A percentile compares a stretch with the other conserved stretches of the same genome.
Conservation (phyloP, 1,140 invertebrate genomes). For the Glomeris maerens region DNA sequence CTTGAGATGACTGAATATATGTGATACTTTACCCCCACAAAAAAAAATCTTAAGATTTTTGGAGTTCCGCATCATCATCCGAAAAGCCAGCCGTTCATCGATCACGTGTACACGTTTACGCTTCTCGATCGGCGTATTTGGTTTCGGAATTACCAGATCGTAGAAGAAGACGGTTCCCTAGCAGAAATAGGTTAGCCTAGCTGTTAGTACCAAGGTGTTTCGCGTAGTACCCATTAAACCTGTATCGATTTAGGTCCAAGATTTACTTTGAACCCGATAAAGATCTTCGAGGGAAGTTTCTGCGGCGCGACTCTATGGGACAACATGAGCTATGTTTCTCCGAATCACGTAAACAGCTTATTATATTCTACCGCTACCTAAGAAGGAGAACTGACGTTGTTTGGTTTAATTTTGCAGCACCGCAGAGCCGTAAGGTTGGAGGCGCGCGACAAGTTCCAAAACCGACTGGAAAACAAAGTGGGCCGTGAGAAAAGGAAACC, state of each 20-base stretch:
- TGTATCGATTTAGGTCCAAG: constrained; percentile 49
- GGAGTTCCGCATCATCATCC: constrained; percentile 91
- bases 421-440: constrained; percentile 50
- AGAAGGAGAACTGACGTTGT: constrained; percentile 1
- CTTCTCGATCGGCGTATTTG: constrained; percentile 88
- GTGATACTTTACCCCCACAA: too few species aligned
- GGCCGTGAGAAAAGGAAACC: constrained; percentile 52
- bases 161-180: constrained; percentile 86
- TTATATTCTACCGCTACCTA: constrained; percentile 7
- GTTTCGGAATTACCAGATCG: constrained; percentile 97
- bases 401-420: constrained; percentile 35
- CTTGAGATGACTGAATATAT: too few species aligned
- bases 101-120: constrained; percentile 90
- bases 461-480: constrained; percentile 60
- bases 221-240: not conserved
- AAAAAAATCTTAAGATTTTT: constrained; percentile 83
- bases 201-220: constrained; percentile 5
- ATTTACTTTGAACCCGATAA: constrained; percentile 91
- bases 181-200: constrained; percentile 78
- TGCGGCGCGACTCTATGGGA: constrained; percentile 81
- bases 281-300: constrained; percentile 88
- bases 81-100: constrained; percentile 98
- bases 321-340: constrained; percentile 83
- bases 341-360: constrained; percentile 41
- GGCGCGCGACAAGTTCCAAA: constrained; percentile 59